phyloP scores from a whole-genome alignment of 2,888 invertebrate species.

The Cheilosia variabilis region DNA sequence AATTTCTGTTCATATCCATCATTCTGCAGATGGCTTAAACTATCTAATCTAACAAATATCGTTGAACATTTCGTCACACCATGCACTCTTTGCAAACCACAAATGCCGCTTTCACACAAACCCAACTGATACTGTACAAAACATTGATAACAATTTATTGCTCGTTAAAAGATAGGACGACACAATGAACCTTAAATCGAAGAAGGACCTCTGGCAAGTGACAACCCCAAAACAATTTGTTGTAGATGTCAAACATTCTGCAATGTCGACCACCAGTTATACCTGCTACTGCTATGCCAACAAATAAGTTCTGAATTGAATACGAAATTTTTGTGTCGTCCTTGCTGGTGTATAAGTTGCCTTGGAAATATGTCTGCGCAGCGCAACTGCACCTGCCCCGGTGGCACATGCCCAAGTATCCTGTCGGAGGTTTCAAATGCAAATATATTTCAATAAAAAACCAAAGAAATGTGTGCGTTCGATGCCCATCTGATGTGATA shows the following conservation, averaged over 20 bases:
- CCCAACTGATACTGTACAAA: constrained; percentile 23
- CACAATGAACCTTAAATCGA: constrained; percentile 46
- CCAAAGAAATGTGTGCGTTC: constrained; percentile 58
- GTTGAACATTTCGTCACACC: not conserved
- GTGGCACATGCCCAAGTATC: constrained; percentile 75
- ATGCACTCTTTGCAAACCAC: not conserved
- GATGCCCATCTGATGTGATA: constrained; percentile 69
- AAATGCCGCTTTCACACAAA: not conserved
- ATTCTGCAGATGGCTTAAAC: not conserved
- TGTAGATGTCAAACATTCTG: constrained; percentile 68
- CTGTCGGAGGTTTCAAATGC: constrained; percentile 73
- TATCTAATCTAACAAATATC: constrained; percentile 1
- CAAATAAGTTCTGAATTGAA: constrained; percentile 48
- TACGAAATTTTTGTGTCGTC: constrained; percentile 51
- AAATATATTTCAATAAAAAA: constrained; percentile 58
- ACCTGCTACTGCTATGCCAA: constrained; percentile 13
- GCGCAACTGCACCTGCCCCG: constrained; percentile 66
- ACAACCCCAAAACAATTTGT: constrained; percentile 69
- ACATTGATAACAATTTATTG: constrained; percentile 64
- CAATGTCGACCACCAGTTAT: constrained; percentile 69
- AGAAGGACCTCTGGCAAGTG: constrained; percentile 25
- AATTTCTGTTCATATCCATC: not conserved
- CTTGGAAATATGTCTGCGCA: constrained; percentile 23
- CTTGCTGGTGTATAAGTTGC: constrained; percentile 51
- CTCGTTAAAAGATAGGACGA: constrained; percentile 58